A percentile compares a stretch with the other conserved stretches of the same genome.
These are phyloP conservation scores for Euura lappo DNA, from an alignment of 1,140 invertebrate species.

Conservation along the genomic window DNA sequence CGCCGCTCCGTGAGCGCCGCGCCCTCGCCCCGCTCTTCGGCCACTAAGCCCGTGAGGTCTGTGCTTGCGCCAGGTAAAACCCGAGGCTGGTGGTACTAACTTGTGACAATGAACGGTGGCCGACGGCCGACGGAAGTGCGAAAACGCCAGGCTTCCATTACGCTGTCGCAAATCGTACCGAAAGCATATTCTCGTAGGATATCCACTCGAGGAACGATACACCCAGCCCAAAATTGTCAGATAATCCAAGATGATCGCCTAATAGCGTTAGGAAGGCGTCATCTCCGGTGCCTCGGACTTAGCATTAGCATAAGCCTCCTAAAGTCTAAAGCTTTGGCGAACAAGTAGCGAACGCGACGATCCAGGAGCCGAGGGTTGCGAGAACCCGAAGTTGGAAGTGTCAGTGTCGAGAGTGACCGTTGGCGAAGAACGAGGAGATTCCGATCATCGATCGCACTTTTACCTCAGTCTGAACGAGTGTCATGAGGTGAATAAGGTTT, in stretches of 20 bases:
- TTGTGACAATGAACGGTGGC: background rate
- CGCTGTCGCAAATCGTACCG: no score
- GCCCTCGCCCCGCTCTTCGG: slow-evolving; percentile 30
- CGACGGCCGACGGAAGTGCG: background rate
- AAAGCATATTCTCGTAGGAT: no score
- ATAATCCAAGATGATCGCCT: slow-evolving; percentile 7
- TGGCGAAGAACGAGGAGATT: no score
- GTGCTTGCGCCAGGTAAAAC: background rate
- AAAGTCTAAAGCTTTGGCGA: background rate
- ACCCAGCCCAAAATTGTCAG: background rate
- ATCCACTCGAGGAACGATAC: no score
- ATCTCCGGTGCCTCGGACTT: background rate
- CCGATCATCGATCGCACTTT: no score
- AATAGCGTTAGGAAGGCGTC: slow-evolving; percentile 4
- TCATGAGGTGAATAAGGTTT: no score
- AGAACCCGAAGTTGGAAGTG: background rate
- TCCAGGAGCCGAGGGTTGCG: background rate
- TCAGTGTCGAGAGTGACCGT: no score
- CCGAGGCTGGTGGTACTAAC: background rate
- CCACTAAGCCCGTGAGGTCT: slow-evolving; percentile 34
- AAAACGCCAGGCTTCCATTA: no score
- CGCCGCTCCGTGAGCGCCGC: slow-evolving; percentile 34
- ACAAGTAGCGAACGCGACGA: background rate
- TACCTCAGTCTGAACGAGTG: no score
- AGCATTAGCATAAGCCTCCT: slow-evolving; percentile 5